phyloP scores from a whole-genome alignment of 2,888 invertebrate genomes.

The Caenorhabditis macrosperma region DNA sequence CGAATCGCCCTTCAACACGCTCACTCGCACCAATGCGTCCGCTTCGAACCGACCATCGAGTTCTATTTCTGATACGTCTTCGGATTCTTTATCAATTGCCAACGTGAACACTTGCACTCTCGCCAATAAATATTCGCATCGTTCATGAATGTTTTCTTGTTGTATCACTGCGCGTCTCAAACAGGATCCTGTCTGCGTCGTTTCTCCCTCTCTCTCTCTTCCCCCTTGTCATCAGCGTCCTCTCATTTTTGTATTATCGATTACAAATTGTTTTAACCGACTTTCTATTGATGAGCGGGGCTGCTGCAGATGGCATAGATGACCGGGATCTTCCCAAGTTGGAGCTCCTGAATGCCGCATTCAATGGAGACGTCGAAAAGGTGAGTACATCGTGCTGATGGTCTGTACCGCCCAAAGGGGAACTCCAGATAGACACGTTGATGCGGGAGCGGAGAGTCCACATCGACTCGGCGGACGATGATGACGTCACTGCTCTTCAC shows the following conservation, averaged over 20 bases:
- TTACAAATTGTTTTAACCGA: not conserved
- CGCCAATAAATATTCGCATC: conserved; percentile 9
- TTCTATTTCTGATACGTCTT: conserved; percentile 46
- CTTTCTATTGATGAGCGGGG: conserved; percentile 52
- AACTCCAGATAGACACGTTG: conserved; percentile 45
- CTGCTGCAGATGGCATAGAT: conserved; percentile 63
- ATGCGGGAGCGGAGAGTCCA: conserved; percentile 53
- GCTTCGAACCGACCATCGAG: conserved; percentile 53
- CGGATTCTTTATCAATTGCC: not conserved
- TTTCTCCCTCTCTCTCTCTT: not conserved
- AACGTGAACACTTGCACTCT: not conserved
- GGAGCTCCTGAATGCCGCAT: conserved; percentile 62
- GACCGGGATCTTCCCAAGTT: conserved; percentile 67
- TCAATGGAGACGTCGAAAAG: conserved; percentile 45
- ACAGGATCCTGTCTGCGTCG: conserved; percentile 5
- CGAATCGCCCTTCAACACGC: conserved; percentile 49
- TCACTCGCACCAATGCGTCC: conserved; percentile 42
- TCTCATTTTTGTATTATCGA: conserved; percentile 16
- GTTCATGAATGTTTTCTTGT: not conserved
- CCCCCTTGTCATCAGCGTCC: not conserved
- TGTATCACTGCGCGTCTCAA: conserved; percentile 19
- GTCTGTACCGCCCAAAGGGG: not conserved
- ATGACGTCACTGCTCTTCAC: conserved; percentile 75
- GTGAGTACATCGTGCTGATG: conserved; percentile 34
- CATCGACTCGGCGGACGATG: conserved; percentile 75